Base-by-base conservation (phyloP, 2,113 vertebrate genomes). In the Himantopus leucocephalus region DNA sequence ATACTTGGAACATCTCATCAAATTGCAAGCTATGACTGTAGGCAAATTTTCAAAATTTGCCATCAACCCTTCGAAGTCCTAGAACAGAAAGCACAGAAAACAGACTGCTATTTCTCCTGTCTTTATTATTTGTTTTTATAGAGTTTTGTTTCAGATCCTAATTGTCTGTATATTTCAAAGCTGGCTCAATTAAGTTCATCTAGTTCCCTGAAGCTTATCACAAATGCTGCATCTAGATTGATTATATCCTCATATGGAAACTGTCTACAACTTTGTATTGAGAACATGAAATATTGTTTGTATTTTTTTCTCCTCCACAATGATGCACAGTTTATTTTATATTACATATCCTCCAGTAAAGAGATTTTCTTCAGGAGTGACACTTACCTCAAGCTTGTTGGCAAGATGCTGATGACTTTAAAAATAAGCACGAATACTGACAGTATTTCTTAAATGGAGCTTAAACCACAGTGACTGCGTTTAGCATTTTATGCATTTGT, bases 1-100 rank as follows among this genome's bases (percentile, higher is more conserved):
- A 53, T 75, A 94, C 63, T 48, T 91, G 20, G 23, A 96, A 87
- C 70, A 43, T 68, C 35, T 92, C 62, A 93, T 30, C 72, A 90
- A 90, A 82, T 14, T 48, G 52, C 37, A 91, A 19, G 34, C 10
- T 83, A 68, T 45, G 8, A 85, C 27, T 43, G 55, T 14, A 94
- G 60, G 27, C 6, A 5, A 70, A 70, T 39, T 90, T 76, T 62
- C 45, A 78, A 63, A 62, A 29, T 67, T 84, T 73, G 43, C 55
- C 45, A 81, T 91, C 67, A 83, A 47, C 3, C 5, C 21, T 95
- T 85, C 75, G 41, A 95, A 92, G 70, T 37, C 19, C 34, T 47
- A 9, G 34, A 55, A 85, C 41, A 90, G 89, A 80, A 96, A 92
- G 18, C 34, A 96, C 75, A 63, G 47, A 77, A 58, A 91, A 93